A percentile compares a stretch with the other conserved stretches of the same genome.
Evolutionary conservation across 2,113 vertebrate genomes (phyloP).

Genomic region (Saguinus midas): DNA sequence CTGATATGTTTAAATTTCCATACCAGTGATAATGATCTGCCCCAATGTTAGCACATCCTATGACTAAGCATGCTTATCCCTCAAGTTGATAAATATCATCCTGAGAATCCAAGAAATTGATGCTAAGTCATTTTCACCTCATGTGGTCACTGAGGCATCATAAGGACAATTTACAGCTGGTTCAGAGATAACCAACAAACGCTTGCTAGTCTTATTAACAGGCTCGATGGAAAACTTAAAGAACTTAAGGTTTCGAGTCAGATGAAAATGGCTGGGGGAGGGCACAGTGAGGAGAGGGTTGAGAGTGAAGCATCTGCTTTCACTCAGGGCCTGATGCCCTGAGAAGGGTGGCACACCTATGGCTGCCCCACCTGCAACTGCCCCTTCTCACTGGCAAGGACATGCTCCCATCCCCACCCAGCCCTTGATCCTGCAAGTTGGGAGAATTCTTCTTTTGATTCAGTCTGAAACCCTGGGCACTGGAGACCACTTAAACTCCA

Average conservation of each 20-base stretch:
- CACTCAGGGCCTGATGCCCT: not conserved
- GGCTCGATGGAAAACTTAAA: not conserved
- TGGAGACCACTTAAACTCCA: not conserved
- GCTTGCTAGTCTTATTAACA: not conserved
- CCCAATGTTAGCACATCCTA: not conserved
- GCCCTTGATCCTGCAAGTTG: not conserved
- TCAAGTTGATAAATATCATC: not conserved
- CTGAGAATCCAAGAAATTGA: not conserved
- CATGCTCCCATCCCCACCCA: rapidly evolving
- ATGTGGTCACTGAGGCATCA: not conserved
- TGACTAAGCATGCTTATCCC: not conserved
- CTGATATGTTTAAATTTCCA: not conserved
- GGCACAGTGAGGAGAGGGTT: not conserved
- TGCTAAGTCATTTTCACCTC: not conserved
- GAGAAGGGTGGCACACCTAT: not conserved
- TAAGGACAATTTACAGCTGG: not conserved
- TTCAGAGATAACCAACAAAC: not conserved
- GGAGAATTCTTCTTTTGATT: not conserved
- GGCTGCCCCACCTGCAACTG: not conserved
- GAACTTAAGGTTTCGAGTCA: not conserved
- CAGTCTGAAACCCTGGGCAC: not conserved
- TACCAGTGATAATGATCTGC: not conserved
- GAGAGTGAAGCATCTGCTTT: not conserved
- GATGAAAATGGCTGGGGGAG: not conserved
- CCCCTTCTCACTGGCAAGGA: not conserved